phyloP scores from a whole-genome alignment of 2,113 vertebrate genomes.

The Falco punctatus region DNA sequence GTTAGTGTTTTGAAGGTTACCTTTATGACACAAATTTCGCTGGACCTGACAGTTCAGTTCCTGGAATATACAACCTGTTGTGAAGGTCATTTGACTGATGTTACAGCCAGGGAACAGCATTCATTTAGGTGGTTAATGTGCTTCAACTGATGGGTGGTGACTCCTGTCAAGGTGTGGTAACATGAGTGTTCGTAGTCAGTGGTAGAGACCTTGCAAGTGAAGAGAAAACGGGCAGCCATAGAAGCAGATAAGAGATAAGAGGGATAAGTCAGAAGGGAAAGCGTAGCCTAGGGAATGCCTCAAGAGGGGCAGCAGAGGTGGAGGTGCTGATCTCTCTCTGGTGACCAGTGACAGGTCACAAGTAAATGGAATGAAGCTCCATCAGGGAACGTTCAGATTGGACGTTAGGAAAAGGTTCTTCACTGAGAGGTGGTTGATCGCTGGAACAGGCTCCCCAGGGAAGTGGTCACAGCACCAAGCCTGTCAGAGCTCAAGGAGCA shows the following conservation, averaged over 20 bases:
- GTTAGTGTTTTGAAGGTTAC: not conserved
- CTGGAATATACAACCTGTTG: not conserved
- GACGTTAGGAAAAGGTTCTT: not conserved
- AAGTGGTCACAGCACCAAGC: not conserved
- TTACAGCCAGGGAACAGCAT: not conserved
- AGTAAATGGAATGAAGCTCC: not conserved
- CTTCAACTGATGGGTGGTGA: not conserved
- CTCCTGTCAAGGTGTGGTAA: not conserved
- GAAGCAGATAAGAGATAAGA: not conserved
- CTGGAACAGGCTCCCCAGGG: not conserved
- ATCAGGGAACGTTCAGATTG: not conserved
- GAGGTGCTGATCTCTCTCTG: not conserved
- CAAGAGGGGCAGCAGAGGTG: not conserved
- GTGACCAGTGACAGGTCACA: not conserved
- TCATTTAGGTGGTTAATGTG: rapidly evolving
- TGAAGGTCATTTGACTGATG: not conserved
- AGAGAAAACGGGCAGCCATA: not conserved
- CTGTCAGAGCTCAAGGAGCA: not conserved
- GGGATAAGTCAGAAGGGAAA: not conserved
- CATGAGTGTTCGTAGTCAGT: not conserved
- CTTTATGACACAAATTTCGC: not conserved
- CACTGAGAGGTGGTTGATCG: not conserved
- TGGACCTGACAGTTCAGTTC: not conserved
- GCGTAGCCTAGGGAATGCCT: not conserved
- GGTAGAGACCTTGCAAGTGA: not conserved